phyloP scores from a whole-genome alignment of 2,797 vertebrate genomes.

The Heterohyrax brucei region DNA sequence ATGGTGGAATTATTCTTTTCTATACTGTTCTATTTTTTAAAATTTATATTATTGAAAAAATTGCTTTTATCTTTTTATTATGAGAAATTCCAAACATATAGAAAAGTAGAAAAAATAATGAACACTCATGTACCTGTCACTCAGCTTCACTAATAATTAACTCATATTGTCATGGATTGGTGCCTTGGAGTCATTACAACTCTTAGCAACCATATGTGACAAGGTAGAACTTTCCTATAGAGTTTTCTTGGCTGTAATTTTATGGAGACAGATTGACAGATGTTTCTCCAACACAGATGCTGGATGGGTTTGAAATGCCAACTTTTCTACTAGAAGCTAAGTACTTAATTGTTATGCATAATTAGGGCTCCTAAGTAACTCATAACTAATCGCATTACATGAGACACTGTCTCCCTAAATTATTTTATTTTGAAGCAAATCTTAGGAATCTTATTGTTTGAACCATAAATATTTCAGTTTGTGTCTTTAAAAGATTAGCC shows the following conservation, averaged over 20 bases:
- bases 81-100: background rate
- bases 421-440: background rate
- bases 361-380: background rate
- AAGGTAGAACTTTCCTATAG: too few species aligned
- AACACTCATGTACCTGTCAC: too few species aligned
- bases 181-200: too few species aligned
- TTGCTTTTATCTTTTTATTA: constrained; percentile 21
- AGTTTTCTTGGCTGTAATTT: too few species aligned
- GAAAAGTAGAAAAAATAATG: background rate
- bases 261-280: too few species aligned
- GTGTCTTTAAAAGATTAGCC: background rate
- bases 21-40: constrained; percentile 29
- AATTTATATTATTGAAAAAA: background rate
- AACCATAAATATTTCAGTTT: background rate
- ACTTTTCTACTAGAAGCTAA: too few species aligned
- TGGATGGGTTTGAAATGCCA: too few species aligned
- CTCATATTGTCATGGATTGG: too few species aligned
- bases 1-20: background rate
- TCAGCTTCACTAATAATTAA: too few species aligned
- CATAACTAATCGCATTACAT: background rate
- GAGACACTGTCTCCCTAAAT: background rate
- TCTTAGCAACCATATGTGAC: too few species aligned
- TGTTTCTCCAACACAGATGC: too few species aligned
- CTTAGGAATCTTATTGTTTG: background rate
- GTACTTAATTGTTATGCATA: too few species aligned